phyloP scores from a whole-genome alignment of 2,113 vertebrate species.

The Thinocorus orbignyianus region DNA sequence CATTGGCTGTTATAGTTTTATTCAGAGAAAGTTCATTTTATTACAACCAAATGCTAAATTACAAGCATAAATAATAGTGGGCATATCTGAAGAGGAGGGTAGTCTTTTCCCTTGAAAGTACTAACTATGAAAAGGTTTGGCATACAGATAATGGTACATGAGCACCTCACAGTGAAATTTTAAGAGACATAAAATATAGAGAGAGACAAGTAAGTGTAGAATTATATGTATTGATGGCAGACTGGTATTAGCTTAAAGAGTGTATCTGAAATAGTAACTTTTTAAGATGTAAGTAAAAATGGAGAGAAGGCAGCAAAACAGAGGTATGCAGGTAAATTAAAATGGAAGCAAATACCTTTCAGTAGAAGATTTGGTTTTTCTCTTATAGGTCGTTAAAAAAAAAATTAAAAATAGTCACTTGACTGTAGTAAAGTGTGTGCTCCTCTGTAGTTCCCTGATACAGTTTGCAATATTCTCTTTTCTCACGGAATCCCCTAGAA shows the following conservation, averaged over 20 bases:
- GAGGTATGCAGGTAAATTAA: not conserved
- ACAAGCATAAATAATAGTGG: not conserved
- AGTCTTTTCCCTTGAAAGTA: not conserved
- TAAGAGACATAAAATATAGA: not conserved
- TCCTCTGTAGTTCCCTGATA: not conserved
- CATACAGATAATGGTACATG: not conserved
- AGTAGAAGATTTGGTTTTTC: not conserved
- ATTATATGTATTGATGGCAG: not conserved
- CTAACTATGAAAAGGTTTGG: not conserved
- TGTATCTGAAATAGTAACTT: not conserved
- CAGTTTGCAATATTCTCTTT: not conserved
- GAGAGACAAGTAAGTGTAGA: not conserved
- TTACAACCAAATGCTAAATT: not conserved
- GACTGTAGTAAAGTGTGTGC: not conserved
- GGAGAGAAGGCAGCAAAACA: not conserved
- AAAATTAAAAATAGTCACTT: not conserved
- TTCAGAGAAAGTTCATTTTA: not conserved
- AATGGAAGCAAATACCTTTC: not conserved
- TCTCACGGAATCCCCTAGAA: not conserved
- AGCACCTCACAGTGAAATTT: not conserved
- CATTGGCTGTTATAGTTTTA: not conserved
- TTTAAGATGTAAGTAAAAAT: not conserved
- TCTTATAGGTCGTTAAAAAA: not conserved
- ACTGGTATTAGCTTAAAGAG: not conserved
- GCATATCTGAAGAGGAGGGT: not conserved